Evolutionary conservation across 2,888 invertebrate species (phyloP), one percentile per base, ranked within the genome.

Genomic region (Rhingia campestris): DNA sequence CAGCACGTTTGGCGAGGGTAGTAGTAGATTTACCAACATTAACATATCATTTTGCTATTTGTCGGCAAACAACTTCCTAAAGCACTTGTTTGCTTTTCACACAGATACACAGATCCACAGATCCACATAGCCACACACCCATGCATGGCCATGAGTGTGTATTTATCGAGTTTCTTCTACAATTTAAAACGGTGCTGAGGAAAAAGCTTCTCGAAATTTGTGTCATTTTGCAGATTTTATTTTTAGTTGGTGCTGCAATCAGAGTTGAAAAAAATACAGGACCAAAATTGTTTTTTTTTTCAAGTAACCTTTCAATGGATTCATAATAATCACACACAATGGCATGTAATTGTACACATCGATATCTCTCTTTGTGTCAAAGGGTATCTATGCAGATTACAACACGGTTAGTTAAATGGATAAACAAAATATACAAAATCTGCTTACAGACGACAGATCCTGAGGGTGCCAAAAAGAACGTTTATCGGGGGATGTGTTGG

Each of bases 11-110:
- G 41, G 37, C 5, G 12, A 14, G 67, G 43, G 49, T 73, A 63
- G 77, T 59, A 74, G 80, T 84, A 75, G 80, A 84, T 80, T 75
- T 80, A 84, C 84, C 84, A 75, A 84, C 84, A 84, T 84, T 84
- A 84, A 80, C 84, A 84, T 84, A 84, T 84, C 80, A 84, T 80
- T 84, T 80, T 80, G 84, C 84, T 84, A 80, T 84, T 84, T 84
- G 80, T 84, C 84, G 84, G 74, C 84, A 75, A 80, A 84, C 84
- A 84, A 84, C 80, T 84, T 84, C 84, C 80, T 75, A 80, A 80
- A 84, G 80, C 84, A 84, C 84, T 84, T 84, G 84, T 84, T 84
- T 84, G 84, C 84, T 84, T 84, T 84, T 80, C 74, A 67, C 80
- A 66, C 70, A 74, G 37, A 53, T 61, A 58, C 49, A 56, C 47